Conservation (phyloP, 2,888 invertebrate species). For the Neocrepidodera transversa region DNA sequence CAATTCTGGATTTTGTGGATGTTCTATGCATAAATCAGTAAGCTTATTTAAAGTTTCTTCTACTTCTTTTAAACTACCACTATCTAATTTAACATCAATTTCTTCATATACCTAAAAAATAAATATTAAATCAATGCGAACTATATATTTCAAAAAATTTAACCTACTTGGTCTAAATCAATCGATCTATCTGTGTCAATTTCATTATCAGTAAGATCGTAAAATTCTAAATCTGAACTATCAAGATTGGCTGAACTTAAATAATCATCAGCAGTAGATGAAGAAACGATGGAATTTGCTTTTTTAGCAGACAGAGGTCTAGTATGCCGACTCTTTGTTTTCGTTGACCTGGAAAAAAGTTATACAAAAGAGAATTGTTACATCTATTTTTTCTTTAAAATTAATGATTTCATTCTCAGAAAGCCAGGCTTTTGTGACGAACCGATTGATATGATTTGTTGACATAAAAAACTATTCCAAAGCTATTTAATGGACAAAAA, state of each 20-base stretch:
- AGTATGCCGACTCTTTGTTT: no score
- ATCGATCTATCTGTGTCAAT: slow-evolving; percentile 22
- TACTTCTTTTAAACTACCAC: slow-evolving; percentile 43
- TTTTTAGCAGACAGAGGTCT: no score
- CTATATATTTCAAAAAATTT: not conserved
- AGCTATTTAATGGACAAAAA: no score
- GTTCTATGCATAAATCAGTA: slow-evolving; percentile 49
- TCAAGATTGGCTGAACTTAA: slow-evolving; percentile 52
- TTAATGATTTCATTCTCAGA: no score
- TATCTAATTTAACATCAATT: slow-evolving; percentile 51
- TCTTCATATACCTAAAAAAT: slow-evolving; percentile 47
- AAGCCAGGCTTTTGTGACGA: no score
- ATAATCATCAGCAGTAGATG: slow-evolving; percentile 51
- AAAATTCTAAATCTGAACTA: slow-evolving; percentile 59
- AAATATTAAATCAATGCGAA: not conserved
- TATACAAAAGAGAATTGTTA: not conserved
- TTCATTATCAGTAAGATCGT: slow-evolving; percentile 58
- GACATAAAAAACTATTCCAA: no score
- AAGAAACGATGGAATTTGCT: slow-evolving; percentile 35
- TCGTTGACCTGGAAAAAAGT: slow-evolving; percentile 26
- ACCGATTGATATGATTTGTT: no score
- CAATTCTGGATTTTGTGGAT: slow-evolving; percentile 52
- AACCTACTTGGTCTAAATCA: slow-evolving; percentile 41
- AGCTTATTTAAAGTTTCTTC: slow-evolving; percentile 47
- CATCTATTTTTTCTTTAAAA: no score